phyloP scores from a whole-genome alignment of 1,140 invertebrate species.

The Triops cancriformis region DNA sequence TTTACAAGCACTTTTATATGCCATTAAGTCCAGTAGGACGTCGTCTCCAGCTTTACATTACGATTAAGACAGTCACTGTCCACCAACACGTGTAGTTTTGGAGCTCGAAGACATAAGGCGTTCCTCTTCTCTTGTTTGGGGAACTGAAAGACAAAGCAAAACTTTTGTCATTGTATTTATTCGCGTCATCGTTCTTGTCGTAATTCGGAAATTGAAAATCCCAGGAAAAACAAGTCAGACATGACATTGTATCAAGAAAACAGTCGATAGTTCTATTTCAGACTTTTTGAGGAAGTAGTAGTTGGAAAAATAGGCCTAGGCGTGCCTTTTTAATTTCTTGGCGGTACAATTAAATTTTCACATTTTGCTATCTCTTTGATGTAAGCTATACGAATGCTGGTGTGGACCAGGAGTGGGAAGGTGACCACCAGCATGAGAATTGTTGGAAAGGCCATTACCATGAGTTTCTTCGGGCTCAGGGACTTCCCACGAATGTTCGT shows the following conservation, averaged over 20 bases:
- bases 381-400: conserved; percentile 1
- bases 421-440: conserved; percentile 6
- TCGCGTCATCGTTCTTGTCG: neutral
- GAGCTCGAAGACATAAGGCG: neutral
- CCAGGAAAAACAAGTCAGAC: no score
- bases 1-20: neutral
- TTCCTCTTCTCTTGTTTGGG: neutral
- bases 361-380: neutral
- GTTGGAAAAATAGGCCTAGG: no score
- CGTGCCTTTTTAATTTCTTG: no score
- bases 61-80: neutral
- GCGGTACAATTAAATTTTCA: neutral
- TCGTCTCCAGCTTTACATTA: neutral
- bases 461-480: conserved; percentile 30
- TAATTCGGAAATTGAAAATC: no score
- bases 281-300: no score
- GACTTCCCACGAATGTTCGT: conserved; percentile 42
- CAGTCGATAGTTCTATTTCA: no score
- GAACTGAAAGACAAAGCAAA: neutral
- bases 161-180: neutral
- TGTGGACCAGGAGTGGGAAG: neutral
- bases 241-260: no score
- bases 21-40: neutral
- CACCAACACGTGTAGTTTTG: neutral
- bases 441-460: neutral